Conservation (phyloP, 2,113 vertebrate species). For the Notarius quadriscutis region DNA sequence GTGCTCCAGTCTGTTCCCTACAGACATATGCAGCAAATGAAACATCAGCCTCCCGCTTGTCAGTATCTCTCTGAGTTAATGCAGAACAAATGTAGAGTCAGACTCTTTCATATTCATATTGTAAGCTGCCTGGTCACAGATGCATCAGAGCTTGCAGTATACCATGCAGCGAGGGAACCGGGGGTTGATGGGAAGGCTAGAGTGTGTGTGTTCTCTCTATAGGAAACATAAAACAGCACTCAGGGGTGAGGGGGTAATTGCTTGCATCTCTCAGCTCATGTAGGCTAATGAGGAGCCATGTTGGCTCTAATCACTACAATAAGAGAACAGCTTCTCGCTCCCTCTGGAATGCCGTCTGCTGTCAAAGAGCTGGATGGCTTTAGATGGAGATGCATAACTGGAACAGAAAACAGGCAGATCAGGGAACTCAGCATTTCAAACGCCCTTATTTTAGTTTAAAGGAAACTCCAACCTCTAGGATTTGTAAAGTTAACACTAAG, state of each 20-base stretch:
- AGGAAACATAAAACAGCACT: conserved; percentile 85
- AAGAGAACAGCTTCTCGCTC: conserved; percentile 46
- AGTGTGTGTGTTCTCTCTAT: conserved; percentile 73
- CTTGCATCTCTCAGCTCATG: conserved; percentile 75
- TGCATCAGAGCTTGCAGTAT: conserved; percentile 69
- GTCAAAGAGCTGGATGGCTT: conserved; percentile 46
- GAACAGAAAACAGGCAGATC: conserved; percentile 31
- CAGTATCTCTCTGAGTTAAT: conserved; percentile 61
- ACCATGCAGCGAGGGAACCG: conserved; percentile 58
- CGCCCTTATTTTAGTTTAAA: conserved; percentile 44
- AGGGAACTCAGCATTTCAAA: conserved; percentile 23
- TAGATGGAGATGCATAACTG: conserved; percentile 42
- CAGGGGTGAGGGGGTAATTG: conserved; percentile 78
- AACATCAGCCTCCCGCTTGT: conserved; percentile 46
- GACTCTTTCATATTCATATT: conserved; percentile 71
- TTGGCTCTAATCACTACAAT: conserved; percentile 78
- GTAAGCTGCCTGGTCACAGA: conserved; percentile 72
- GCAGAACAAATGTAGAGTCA: conserved; percentile 70
- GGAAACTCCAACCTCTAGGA: conserved; percentile 35
- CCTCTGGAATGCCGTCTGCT: conserved; percentile 46
- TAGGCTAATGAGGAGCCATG: conserved; percentile 86
- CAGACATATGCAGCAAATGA: conserved; percentile 52
- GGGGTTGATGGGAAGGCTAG: conserved; percentile 34
- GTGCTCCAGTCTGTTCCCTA: conserved; percentile 43
- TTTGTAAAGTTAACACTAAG: conserved; percentile 27